Conservation (phyloP, 2,113 vertebrate species). For the Tenrec ecaudatus region DNA sequence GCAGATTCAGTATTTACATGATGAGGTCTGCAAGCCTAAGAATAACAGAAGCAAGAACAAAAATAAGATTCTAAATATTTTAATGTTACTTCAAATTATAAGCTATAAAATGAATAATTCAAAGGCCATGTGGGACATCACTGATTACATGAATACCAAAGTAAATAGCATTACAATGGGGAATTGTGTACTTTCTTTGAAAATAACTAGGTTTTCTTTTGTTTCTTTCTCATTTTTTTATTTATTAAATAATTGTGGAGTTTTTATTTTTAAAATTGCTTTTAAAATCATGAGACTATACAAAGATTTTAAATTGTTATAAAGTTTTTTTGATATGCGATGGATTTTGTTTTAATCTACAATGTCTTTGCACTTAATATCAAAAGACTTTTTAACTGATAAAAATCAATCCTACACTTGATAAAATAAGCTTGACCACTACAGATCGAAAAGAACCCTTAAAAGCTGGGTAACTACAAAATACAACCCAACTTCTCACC, state of each 20-base stretch:
- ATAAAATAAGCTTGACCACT: conserved; percentile 89
- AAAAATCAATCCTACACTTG: conserved; percentile 87
- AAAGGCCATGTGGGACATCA: conserved; percentile 86
- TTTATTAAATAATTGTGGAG: conserved; percentile 83
- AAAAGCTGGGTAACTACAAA: conserved; percentile 91
- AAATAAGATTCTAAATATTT: conserved; percentile 92
- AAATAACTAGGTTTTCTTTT: no score
- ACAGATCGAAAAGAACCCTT: conserved; percentile 90
- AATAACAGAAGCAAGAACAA: conserved; percentile 93
- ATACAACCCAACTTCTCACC: conserved; percentile 97
- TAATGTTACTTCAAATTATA: conserved; percentile 87
- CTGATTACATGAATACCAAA: conserved; percentile 88
- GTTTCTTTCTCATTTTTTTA: no score
- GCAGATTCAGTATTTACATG: conserved; percentile 95
- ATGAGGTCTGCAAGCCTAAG: conserved; percentile 98
- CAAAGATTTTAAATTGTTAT: conserved; percentile 92
- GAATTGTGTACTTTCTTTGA: conserved; percentile 89
- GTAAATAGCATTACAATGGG: conserved; percentile 88
- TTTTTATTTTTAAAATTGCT: conserved; percentile 85
- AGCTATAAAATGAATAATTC: conserved; percentile 86
- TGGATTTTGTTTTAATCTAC: conserved; percentile 86
- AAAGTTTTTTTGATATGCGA: conserved; percentile 85
- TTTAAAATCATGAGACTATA: conserved; percentile 89
- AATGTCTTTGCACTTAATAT: conserved; percentile 86
- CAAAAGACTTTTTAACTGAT: conserved; percentile 84